Evolutionary conservation across 2,113 vertebrate genomes (phyloP).

Genomic region (Calypte anna): DNA sequence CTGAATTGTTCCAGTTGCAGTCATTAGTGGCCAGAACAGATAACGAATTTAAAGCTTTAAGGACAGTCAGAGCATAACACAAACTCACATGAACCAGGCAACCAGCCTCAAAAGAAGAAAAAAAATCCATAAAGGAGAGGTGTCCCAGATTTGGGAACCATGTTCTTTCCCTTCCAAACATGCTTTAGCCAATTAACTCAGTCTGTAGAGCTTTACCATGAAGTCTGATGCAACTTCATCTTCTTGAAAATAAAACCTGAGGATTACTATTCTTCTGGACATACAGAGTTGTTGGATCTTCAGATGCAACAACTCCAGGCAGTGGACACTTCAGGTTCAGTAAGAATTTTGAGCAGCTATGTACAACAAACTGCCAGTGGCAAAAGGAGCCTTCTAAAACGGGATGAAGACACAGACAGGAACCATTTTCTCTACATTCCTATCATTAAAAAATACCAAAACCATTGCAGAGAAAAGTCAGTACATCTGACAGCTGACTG

Average conservation of each 20-base stretch:
- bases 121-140: slow-evolving; percentile 7
- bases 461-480: not conserved
- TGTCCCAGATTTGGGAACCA: not conserved
- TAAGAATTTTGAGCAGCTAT: not conserved
- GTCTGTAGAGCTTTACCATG: not conserved
- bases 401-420: not conserved
- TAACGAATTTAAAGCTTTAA: slow-evolving; percentile 1
- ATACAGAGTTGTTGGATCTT: not conserved
- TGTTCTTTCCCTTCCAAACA: not conserved
- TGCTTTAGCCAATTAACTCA: not conserved
- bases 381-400: not conserved
- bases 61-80: not conserved
- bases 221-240: not conserved
- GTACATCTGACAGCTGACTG: not conserved
- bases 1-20: not conserved
- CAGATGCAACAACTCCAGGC: not conserved
- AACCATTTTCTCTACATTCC: not conserved
- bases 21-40: not conserved
- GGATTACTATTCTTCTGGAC: not conserved
- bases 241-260: not conserved
- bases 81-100: slow-evolving; percentile 19
- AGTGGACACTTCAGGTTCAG: not conserved
- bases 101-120: slow-evolving; percentile 32
- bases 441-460: not conserved
- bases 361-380: not conserved